A percentile compares a stretch with the other conserved stretches of the same genome.
phyloP scores from a whole-genome alignment of 2,113 vertebrate species.

The Nyctibius bracteatus region DNA sequence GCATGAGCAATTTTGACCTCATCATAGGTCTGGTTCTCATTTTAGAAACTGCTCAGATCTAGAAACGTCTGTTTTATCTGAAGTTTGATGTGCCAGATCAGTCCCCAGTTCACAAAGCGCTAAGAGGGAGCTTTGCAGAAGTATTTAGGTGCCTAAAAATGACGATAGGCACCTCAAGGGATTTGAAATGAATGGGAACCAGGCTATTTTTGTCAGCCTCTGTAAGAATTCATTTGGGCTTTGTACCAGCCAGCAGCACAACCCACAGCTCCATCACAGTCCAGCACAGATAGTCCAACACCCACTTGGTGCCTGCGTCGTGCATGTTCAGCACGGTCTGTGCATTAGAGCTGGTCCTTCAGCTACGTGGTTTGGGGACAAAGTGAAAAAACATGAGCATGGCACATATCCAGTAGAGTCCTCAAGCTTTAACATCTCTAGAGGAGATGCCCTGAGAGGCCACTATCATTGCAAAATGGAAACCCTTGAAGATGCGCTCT shows the following conservation, averaged over 20 bases:
- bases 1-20: slow-evolving; percentile 5
- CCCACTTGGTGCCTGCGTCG: too few species aligned
- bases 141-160: not conserved
- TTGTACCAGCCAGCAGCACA: not conserved
- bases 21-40: not conserved
- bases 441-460: not conserved
- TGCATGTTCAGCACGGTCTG: rapidly evolving
- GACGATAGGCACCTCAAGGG: not conserved
- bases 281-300: not conserved
- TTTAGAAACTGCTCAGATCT: not conserved
- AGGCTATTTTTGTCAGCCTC: not conserved
- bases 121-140: not conserved
- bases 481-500: rapidly evolving
- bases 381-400: rapidly evolving
- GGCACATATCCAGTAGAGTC: not conserved
- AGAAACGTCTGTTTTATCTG: not conserved
- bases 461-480: not conserved
- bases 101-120: not conserved
- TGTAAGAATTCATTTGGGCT: not conserved
- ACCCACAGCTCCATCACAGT: rapidly evolving
- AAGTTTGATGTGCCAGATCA: not conserved
- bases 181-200: not conserved
- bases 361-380: rapidly evolving
- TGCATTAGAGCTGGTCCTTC: not conserved
- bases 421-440: not conserved